Evolutionary conservation across 2,113 vertebrate species (phyloP), one percentile per base, ranked within the genome.

Genomic region (Pelvicachromis taeniatus): DNA sequence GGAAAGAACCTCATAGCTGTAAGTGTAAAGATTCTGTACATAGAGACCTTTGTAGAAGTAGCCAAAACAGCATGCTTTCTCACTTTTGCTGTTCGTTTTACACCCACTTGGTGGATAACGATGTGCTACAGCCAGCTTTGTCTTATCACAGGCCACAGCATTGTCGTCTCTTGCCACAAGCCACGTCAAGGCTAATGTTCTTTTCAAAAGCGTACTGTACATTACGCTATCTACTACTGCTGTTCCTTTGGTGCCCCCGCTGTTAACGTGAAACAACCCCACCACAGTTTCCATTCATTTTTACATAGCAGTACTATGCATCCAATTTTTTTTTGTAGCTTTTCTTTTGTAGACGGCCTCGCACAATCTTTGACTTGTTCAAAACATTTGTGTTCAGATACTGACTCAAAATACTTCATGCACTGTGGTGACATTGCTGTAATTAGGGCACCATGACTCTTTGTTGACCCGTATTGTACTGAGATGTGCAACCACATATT

Each of bases 41-140:
- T 95, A 95, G 85, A 91, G 83, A 94, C 88, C 90, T 95, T 92
- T 94, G 93, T 94, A 95, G 93, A 95, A 92, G 93, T 96, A 96
- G 94, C 95, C 89, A 86, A 93, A 94, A 93, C 91, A 93, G 95
- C 95, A 96, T 96, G 95, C 91, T 38, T 94, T 95, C 90, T 90
- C 77, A 94, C 70, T 83, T 89, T 56, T 90, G 86, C 89, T 90
- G 85, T 93, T 90, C 42, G 79, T 90, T 91, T 92, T 58, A 56
- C 78, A 83, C 80, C 75, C 86, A 93, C 87, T 86, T 85, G 75
- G 68, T 87, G 85, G 85, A 92, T 89, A 79, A 89, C 88, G 80
- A 91, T 77, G 23, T 17, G 48, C 56, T 82, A 45, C 53, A 42
- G 80, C 86, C 73, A 86, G 77, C 53, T 23, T 33, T 19, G 17